phyloP scores from a whole-genome alignment of 2,888 invertebrate species.

The Macrosiphum euphorbiae region DNA sequence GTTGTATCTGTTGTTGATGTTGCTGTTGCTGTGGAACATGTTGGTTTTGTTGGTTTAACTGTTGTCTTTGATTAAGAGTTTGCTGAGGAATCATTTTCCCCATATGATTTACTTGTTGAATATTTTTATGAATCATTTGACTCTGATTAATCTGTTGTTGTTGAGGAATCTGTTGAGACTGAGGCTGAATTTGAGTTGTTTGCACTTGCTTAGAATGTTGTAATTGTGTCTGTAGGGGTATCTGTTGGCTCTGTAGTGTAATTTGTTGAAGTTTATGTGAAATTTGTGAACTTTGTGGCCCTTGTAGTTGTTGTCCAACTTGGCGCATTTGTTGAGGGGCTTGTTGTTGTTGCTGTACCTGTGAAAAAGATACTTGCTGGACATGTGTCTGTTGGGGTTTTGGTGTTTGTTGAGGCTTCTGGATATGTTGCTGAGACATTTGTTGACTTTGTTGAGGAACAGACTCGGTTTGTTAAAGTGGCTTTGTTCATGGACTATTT shows the following conservation, averaged over 20 bases:
- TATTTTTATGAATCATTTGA: constrained; percentile 67
- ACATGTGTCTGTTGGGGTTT: constrained; percentile 72
- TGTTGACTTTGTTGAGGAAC: constrained; percentile 69
- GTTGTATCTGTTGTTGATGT: constrained; percentile 72
- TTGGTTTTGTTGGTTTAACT: constrained; percentile 66
- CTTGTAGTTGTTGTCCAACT: constrained; percentile 72
- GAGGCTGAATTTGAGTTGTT: constrained; percentile 68
- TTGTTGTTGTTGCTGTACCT: constrained; percentile 64
- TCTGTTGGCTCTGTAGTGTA: constrained; percentile 73
- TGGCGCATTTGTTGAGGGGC: constrained; percentile 61
- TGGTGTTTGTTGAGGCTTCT: constrained; percentile 74
- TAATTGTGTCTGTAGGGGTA: constrained; percentile 71
- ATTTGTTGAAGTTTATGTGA: constrained; percentile 69
- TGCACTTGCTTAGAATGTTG: constrained; percentile 69
- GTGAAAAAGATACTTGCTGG: constrained; percentile 70
- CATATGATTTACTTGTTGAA: constrained; percentile 66
- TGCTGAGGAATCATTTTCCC: constrained; percentile 60
- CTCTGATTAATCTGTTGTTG: constrained; percentile 71
- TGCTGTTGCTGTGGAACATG: constrained; percentile 66
- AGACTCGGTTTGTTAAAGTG: constrained; percentile 20
- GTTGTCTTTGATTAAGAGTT: constrained; percentile 46
- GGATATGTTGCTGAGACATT: constrained; percentile 73
- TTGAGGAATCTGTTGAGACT: constrained; percentile 66
- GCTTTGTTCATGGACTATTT: too few species aligned
- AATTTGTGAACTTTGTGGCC: constrained; percentile 70